These are phyloP conservation scores for Heterotis niloticus DNA, from an alignment of 2,113 vertebrate species.

Conservation along the genomic window DNA sequence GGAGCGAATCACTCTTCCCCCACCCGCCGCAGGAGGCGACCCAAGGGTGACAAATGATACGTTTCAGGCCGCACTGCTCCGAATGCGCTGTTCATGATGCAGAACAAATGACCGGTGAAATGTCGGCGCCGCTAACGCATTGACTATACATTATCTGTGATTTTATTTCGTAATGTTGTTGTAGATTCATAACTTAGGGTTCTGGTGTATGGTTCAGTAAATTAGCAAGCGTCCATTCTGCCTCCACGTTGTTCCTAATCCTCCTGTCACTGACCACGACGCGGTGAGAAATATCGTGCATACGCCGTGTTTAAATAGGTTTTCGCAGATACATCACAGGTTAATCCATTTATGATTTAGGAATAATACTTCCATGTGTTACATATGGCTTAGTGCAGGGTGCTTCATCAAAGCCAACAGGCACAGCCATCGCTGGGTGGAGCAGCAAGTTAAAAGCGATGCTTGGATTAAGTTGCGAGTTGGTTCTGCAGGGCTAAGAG, in stretches of 20 bases:
- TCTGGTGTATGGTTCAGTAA: conserved; percentile 30
- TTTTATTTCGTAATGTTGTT: conserved; percentile 37
- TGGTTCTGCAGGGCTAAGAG: no score
- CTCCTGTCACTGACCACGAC: not conserved
- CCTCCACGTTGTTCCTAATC: not conserved
- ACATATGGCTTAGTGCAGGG: no score
- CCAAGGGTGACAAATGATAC: conserved; percentile 43
- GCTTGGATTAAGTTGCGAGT: no score
- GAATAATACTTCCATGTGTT: conserved; percentile 1
- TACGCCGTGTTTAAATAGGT: conserved; percentile 13
- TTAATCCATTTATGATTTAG: conserved; percentile 4
- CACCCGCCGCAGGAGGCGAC: not conserved
- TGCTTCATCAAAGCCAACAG: no score
- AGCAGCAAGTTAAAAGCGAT: no score
- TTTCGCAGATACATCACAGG: conserved; percentile 10
- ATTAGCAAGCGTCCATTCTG: conserved; percentile 20
- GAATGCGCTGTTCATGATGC: conserved; percentile 35
- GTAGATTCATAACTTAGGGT: conserved; percentile 32
- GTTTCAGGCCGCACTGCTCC: conserved; percentile 31
- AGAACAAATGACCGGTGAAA: conserved; percentile 28
- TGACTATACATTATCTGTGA: conserved; percentile 35
- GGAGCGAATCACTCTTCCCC: conserved; percentile 27
- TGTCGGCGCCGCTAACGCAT: conserved; percentile 34
- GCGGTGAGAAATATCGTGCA: not conserved
- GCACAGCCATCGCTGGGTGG: no score